These are phyloP conservation scores for Micrastur ruficollis DNA, from an alignment of 2,797 vertebrate genomes.

Conservation along the genomic window DNA sequence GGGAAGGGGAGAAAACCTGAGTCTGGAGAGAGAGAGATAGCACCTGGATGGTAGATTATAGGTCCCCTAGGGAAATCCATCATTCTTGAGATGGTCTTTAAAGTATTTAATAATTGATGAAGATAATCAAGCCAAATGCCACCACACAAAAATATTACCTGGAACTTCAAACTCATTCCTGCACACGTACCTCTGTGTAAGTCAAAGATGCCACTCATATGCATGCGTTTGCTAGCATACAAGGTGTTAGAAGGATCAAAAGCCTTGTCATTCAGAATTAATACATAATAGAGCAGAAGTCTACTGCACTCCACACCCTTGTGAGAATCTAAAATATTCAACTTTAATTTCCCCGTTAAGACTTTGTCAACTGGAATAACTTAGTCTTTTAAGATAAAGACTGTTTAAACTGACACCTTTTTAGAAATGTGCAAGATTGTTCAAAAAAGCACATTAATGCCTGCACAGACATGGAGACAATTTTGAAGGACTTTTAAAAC, in stretches of 20 bases:
- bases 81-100: neutral
- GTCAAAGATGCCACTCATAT: neutral
- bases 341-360: neutral
- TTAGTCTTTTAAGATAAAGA: neutral
- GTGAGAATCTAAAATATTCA: neutral
- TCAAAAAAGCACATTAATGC: neutral
- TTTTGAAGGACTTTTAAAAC: neutral
- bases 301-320: neutral
- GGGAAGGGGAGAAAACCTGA: neutral
- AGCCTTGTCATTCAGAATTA: neutral
- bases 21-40: neutral
- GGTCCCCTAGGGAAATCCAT: neutral
- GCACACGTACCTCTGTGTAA: rapidly evolving
- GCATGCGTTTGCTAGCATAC: neutral
- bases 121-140: neutral
- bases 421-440: neutral
- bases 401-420: neutral
- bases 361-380: neutral
- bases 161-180: neutral
- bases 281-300: neutral
- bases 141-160: neutral
- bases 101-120: neutral
- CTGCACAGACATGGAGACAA: neutral
- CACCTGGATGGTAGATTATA: neutral
- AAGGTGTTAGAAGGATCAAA: neutral